Conservation (phyloP, 2,113 vertebrate species). For the Anguilla japonica region DNA sequence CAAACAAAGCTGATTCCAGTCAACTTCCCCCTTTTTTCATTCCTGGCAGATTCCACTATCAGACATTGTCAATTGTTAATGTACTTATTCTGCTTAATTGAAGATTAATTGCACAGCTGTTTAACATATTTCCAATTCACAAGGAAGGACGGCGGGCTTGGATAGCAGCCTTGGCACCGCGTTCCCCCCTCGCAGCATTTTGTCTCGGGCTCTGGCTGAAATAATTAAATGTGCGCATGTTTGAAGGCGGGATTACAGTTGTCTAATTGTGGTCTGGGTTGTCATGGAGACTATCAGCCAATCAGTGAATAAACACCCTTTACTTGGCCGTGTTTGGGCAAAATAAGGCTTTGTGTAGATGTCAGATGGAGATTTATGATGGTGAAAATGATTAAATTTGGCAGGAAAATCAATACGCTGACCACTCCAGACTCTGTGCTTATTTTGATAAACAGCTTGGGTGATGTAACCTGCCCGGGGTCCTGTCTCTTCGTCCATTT, state of each 20-base stretch:
- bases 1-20: background rate
- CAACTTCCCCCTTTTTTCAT: constrained; percentile 6
- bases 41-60: constrained; percentile 24
- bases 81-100: constrained; percentile 56
- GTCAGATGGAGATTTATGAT: constrained; percentile 93
- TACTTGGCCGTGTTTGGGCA: constrained; percentile 87
- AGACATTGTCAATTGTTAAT: constrained; percentile 26
- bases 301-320: constrained; percentile 85
- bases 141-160: constrained; percentile 65
- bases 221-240: constrained; percentile 86
- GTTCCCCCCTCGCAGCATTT: constrained; percentile 75
- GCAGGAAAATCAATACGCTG: constrained; percentile 83
- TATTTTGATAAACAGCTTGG: constrained; percentile 83
- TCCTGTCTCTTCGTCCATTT: constrained; percentile 69
- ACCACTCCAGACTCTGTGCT: constrained; percentile 78
- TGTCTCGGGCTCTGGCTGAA: constrained; percentile 78
- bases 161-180: constrained; percentile 72
- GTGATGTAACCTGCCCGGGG: constrained; percentile 77
- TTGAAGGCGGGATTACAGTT: constrained; percentile 90
- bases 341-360: constrained; percentile 85
- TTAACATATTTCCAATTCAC: constrained; percentile 66
- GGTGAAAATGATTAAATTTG: constrained; percentile 88
- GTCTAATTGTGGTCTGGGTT: constrained; percentile 93
- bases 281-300: constrained; percentile 92
- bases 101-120: constrained; percentile 68